Percentiles rank a stretch among this genome's conserved stretches.
Evolutionary conservation across 1,140 invertebrate genomes (phyloP).

Genomic region (Dryas iulia): DNA sequence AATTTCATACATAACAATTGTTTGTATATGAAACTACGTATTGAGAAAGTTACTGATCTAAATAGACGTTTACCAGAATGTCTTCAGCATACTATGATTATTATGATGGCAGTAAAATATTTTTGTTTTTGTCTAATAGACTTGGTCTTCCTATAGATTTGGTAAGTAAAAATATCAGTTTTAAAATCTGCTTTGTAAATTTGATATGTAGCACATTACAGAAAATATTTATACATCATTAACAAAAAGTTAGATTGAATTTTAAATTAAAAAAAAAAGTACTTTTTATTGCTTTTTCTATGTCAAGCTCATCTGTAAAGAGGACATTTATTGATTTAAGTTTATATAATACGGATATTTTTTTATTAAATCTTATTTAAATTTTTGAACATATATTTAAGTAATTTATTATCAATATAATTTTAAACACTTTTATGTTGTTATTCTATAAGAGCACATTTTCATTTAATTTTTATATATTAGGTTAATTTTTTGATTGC

Average conservation of each 20-base stretch:
- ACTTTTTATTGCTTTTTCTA: too few relatives aligned
- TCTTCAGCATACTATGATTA: constrained; percentile 57
- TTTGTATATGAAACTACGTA: constrained; percentile 1
- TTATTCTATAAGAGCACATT: constrained; percentile 28
- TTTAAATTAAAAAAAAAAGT: background rate
- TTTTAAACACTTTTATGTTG: background rate
- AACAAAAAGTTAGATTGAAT: background rate
- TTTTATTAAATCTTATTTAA: too few relatives aligned
- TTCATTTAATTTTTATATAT: constrained; percentile 64
- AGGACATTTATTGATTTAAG: too few relatives aligned
- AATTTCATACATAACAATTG: background rate
- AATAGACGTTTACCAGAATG: constrained; percentile 36
- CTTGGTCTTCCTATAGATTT: constrained; percentile 70
- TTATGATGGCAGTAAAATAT: constrained; percentile 71
- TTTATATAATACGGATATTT: too few relatives aligned
- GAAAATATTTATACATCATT: background rate
- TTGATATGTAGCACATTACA: background rate
- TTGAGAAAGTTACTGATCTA: constrained; percentile 8
- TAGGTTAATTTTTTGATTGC: constrained; percentile 92
- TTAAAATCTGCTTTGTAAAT: background rate
- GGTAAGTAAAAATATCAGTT: constrained; percentile 47
- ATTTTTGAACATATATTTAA: background rate
- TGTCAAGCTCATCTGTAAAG: too few relatives aligned
- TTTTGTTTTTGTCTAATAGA: constrained; percentile 57
- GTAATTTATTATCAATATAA: background rate